Evolutionary conservation across 2,113 vertebrate species (phyloP).

Genomic region (Atrichornis clamosus): DNA sequence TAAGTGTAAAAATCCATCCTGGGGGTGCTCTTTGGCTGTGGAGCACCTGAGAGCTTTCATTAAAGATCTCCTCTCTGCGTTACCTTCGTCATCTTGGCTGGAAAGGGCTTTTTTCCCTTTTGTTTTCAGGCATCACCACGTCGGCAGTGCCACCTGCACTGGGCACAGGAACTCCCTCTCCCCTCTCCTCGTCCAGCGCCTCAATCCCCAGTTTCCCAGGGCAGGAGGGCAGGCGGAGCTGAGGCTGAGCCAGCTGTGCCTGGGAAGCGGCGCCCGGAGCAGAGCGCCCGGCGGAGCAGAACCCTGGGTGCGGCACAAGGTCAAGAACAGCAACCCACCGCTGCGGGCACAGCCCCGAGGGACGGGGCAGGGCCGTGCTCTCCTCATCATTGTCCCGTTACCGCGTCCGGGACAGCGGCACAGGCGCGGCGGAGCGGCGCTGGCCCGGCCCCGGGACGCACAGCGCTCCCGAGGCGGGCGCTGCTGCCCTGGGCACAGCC

Average conservation of each 20-base stretch:
- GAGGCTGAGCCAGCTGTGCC: neutral
- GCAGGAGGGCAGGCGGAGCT: neutral
- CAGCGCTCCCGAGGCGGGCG: no score
- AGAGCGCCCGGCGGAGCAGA: neutral
- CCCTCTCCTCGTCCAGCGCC: accelerated
- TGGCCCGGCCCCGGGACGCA: no score
- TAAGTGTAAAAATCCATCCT: no score
- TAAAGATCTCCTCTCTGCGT: no score
- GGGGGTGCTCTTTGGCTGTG: no score
- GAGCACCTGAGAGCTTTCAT: no score
- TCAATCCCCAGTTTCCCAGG: accelerated
- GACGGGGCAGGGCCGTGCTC: neutral
- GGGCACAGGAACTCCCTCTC: neutral
- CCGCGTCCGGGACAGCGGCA: no score
- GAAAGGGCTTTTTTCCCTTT: no score
- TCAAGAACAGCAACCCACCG: neutral
- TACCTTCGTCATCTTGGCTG: no score
- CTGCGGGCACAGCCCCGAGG: neutral
- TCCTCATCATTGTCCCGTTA: neutral
- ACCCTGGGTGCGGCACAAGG: neutral
- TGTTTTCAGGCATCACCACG: no score
- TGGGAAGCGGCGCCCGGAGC: neutral
- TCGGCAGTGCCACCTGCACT: neutral
- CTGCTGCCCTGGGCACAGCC: neutral
- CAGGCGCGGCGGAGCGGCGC: no score